Percentiles rank a stretch among this genome's conserved stretches.
phyloP scores from a whole-genome alignment of 2,888 invertebrate genomes.

The Hyppa rectilinea region DNA sequence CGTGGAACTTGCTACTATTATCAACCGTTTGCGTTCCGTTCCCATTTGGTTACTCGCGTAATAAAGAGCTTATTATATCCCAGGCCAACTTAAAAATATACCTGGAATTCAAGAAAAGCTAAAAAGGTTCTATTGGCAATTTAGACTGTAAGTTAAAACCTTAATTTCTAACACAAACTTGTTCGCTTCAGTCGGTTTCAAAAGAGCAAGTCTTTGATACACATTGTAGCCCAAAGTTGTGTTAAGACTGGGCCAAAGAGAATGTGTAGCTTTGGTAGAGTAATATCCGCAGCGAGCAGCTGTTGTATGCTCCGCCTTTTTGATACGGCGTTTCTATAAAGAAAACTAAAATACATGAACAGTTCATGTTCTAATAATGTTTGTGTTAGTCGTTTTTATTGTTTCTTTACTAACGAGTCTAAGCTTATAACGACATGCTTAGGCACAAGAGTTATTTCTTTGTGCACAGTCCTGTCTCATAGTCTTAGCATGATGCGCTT shows the following conservation, averaged over 20 bases:
- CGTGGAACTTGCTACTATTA: too few species aligned
- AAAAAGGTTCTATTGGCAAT: conserved; percentile 7
- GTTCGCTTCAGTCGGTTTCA: conserved; percentile 3
- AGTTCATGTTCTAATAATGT: conserved; percentile 20
- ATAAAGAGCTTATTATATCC: neutral
- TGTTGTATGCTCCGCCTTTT: conserved; percentile 33
- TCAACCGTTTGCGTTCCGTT: too few species aligned
- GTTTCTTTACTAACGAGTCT: neutral
- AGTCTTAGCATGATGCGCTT: neutral
- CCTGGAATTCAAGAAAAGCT: neutral
- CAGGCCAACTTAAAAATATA: neutral
- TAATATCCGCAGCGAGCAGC: conserved; percentile 51
- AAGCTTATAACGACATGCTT: neutral
- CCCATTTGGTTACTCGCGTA: neutral
- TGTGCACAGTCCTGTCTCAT: neutral
- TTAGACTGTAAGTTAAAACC: conserved; percentile 12
- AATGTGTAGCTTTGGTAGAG: conserved; percentile 51
- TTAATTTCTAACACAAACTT: conserved; percentile 8
- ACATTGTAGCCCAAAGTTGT: conserved; percentile 19
- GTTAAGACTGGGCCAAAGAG: conserved; percentile 29
- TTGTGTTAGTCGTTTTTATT: conserved; percentile 1
- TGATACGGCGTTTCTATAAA: conserved; percentile 30
- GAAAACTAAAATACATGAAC: conserved; percentile 24
- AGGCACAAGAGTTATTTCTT: neutral
- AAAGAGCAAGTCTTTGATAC: conserved; percentile 28